Conservation (phyloP, 1,140 invertebrate species). For the Cydia amplana region DNA sequence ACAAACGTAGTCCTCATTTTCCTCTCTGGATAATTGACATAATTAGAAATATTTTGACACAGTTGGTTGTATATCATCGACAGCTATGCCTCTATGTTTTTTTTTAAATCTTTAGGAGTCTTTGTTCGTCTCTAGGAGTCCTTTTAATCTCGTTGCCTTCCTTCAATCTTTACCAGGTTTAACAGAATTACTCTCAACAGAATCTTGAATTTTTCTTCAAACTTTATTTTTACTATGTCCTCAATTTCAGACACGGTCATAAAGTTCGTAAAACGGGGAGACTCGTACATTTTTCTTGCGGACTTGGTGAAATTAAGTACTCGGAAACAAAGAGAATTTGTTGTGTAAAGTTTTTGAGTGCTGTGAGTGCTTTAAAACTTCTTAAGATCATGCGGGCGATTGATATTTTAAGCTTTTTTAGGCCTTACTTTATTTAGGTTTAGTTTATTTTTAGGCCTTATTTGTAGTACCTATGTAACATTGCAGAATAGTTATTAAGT, state of each 20-base stretch:
- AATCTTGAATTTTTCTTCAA: neutral
- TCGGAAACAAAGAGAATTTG: constrained; percentile 17
- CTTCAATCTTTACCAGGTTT: neutral
- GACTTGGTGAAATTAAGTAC: constrained; percentile 14
- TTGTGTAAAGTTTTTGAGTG: constrained; percentile 19
- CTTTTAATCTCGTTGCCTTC: neutral
- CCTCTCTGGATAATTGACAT: no score
- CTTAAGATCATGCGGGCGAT: neutral
- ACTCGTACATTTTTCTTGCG: neutral
- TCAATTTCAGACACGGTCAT: neutral
- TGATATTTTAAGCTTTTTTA: neutral
- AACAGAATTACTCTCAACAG: neutral
- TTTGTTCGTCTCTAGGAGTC: no score
- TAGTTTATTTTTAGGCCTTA: no score
- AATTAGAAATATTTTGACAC: no score
- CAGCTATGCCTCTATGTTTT: no score
- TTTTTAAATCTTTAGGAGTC: no score
- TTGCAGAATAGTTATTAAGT: no score
- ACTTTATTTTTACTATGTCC: neutral
- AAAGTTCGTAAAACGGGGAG: neutral
- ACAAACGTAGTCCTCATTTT: no score
- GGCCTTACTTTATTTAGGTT: no score
- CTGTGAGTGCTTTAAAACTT: neutral
- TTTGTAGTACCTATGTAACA: no score
- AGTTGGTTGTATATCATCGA: no score